Evolutionary conservation across 1,140 invertebrate genomes (phyloP).

Genomic region (Aphelenchoides avenae): DNA sequence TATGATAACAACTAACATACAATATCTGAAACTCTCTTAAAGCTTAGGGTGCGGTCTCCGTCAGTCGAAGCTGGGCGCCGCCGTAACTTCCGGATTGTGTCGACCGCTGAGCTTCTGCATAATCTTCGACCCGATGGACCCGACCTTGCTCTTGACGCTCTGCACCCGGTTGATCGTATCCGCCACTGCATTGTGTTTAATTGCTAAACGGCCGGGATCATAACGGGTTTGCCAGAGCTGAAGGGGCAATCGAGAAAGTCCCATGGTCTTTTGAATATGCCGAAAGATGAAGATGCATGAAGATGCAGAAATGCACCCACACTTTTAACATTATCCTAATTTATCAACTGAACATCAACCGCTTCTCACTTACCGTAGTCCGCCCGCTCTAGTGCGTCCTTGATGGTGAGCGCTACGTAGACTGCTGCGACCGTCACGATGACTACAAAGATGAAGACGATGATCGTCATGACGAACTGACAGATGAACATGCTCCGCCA

Average conservation of each 20-base stretch:
- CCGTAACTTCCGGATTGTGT: no score
- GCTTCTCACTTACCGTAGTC: constrained; percentile 7
- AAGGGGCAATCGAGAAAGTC: neutral
- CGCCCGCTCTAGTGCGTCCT: constrained; percentile 1
- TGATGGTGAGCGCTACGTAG: constrained; percentile 2
- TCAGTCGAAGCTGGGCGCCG: no score
- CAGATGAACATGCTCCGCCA: constrained; percentile 6
- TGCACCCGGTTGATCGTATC: constrained; percentile 1
- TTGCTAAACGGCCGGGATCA: neutral
- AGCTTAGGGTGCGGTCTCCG: no score
- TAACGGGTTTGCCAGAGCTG: neutral
- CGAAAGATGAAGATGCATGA: no score
- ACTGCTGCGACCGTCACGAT: neutral
- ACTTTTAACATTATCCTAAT: no score
- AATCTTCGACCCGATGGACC: no score
- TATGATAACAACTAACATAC: no score
- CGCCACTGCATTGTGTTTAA: constrained; percentile 4
- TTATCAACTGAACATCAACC: no score
- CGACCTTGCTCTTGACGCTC: neutral
- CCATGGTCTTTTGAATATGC: neutral
- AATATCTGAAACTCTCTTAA: no score
- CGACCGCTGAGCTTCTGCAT: no score
- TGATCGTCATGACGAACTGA: constrained; percentile 5
- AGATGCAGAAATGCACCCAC: no score
- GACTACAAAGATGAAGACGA: constrained; percentile 7